Conservation (phyloP, 2,113 vertebrate species). For the Phodopus roborovskii region DNA sequence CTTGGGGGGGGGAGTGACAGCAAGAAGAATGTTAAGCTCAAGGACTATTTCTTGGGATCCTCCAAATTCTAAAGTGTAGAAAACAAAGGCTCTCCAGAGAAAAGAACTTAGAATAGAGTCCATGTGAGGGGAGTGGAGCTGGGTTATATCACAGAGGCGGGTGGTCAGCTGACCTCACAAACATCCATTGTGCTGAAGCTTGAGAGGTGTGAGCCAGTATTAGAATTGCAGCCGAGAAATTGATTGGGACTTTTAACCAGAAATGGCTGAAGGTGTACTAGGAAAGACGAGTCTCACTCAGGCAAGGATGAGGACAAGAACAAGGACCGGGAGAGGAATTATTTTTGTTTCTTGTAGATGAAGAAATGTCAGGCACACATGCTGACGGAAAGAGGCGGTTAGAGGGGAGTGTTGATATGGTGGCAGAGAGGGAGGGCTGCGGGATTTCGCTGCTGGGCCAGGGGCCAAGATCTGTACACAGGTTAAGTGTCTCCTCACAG, state of each 20-base stretch:
- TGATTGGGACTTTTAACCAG: background rate
- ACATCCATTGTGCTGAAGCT: background rate
- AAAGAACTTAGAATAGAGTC: background rate
- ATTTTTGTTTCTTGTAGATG: background rate
- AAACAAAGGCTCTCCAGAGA: background rate
- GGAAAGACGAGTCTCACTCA: background rate
- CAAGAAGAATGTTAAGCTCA: background rate
- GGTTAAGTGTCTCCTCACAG: too few relatives aligned
- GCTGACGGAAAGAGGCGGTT: background rate
- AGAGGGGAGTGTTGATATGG: background rate
- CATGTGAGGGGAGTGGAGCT: background rate
- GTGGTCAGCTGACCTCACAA: background rate
- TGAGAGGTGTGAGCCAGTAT: background rate
- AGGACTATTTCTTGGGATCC: background rate
- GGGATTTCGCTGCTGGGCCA: too few relatives aligned
- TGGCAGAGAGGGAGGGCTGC: background rate
- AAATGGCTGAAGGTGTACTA: background rate
- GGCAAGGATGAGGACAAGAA: background rate
- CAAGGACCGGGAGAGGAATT: background rate
- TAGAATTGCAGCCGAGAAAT: background rate
- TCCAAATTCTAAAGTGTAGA: background rate
- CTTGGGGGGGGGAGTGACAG: background rate
- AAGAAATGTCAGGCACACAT: background rate
- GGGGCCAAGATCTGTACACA: too few relatives aligned
- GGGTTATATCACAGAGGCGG: background rate